Conservation (phyloP, 2,797 vertebrate genomes). For the Mormyrops boulengeri region DNA sequence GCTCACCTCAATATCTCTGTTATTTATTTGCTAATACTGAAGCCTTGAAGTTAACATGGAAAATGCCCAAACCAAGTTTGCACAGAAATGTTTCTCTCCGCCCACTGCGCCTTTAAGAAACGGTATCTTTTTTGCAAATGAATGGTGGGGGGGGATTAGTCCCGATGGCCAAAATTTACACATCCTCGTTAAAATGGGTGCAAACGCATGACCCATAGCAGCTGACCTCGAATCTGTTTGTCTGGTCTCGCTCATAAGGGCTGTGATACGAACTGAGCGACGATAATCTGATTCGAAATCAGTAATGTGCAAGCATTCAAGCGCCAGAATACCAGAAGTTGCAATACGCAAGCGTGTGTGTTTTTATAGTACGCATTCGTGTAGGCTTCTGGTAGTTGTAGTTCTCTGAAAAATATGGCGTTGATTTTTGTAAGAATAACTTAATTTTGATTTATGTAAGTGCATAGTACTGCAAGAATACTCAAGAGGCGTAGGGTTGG, state of each 20-base stretch:
- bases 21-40: slow-evolving; percentile 17
- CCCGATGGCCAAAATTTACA: slow-evolving; percentile 58
- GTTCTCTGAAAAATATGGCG: slow-evolving; percentile 39
- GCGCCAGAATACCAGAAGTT: not conserved
- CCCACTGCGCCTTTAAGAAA: slow-evolving; percentile 48
- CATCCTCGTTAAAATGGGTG: slow-evolving; percentile 52
- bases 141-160: slow-evolving; percentile 55
- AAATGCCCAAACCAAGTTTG: slow-evolving; percentile 21
- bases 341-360: not conserved
- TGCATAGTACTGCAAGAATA: not conserved
- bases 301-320: not conserved
- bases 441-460: not conserved
- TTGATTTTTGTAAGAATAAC: not conserved
- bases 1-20: slow-evolving; percentile 23
- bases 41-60: slow-evolving; percentile 20
- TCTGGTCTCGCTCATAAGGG: not conserved
- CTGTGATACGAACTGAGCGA: not conserved
- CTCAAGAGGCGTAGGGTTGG: not conserved
- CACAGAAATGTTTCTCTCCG: slow-evolving; percentile 19
- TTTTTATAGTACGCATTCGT: slow-evolving; percentile 24
- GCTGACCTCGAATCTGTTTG: not conserved
- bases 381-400: slow-evolving; percentile 52
- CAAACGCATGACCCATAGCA: not conserved
- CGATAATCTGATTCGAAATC: slow-evolving; percentile 3
- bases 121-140: slow-evolving; percentile 55